A percentile compares a stretch with the other conserved stretches of the same genome.
Conservation (phyloP, 2,888 invertebrate species). For the Noctua fimbriata region DNA sequence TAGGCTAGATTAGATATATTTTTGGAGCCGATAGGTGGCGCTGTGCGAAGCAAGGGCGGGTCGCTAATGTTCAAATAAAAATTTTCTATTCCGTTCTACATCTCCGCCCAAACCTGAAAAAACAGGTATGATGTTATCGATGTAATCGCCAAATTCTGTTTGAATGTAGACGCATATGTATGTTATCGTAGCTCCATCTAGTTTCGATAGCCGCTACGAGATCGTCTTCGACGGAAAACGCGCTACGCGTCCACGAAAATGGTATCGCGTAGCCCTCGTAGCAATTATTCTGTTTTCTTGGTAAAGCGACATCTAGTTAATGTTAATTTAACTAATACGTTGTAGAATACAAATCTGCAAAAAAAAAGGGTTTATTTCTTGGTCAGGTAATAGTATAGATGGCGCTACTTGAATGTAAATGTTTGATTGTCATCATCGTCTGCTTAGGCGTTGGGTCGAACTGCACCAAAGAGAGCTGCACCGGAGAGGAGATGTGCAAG, state of each 20-base stretch:
- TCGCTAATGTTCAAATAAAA: too few species aligned
- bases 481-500: too few species aligned
- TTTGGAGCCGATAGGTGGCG: too few species aligned
- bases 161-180: not conserved
- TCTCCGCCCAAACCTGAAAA: accelerated
- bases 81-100: too few species aligned
- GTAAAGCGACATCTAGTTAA: conserved; percentile 50
- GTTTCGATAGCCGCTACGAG: conserved; percentile 22
- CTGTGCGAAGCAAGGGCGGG: too few species aligned
- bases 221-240: conserved; percentile 14
- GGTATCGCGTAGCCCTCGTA: not conserved
- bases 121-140: not conserved
- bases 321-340: not conserved
- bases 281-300: not conserved
- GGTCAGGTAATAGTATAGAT: conserved; percentile 5
- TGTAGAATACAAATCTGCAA: not conserved
- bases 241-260: conserved; percentile 37
- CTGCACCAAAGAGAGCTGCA: too few species aligned
- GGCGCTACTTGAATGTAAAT: not conserved
- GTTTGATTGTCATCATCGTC: not conserved
- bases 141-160: not conserved
- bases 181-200: conserved; percentile 50
- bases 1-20: too few species aligned
- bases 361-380: not conserved
- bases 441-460: too few species aligned